A percentile compares a stretch with the other conserved stretches of the same genome.
Conservation (phyloP, 2,113 vertebrate species). For the Protobothrops flavoviridis region DNA sequence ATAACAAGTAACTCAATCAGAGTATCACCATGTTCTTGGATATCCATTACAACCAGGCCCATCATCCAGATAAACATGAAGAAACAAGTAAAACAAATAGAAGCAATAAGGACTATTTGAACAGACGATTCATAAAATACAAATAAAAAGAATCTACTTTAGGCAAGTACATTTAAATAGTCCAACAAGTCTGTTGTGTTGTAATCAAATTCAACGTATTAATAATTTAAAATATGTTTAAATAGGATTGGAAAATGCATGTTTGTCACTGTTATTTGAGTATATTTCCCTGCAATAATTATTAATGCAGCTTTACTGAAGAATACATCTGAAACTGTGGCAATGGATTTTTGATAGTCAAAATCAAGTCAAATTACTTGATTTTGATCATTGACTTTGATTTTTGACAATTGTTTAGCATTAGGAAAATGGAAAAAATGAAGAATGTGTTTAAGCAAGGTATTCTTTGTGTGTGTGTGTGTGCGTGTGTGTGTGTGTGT, state of each 20-base stretch:
- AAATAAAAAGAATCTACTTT: neutral
- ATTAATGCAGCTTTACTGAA: slow-evolving; percentile 4
- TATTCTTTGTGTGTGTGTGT: neutral
- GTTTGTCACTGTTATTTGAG: slow-evolving; percentile 4
- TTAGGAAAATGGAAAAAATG: neutral
- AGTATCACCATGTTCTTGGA: neutral
- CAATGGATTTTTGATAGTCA: slow-evolving; percentile 1
- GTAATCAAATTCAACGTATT: neutral
- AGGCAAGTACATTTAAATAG: neutral
- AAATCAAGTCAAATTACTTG: neutral
- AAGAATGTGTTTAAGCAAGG: neutral
- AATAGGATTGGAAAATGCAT: slow-evolving; percentile 2
- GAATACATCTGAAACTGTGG: neutral
- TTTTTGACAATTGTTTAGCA: slow-evolving; percentile 1
- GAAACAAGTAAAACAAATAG: neutral
- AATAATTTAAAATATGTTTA: slow-evolving; percentile 12
- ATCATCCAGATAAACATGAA: neutral
- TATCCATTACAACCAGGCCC: neutral
- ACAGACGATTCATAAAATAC: neutral
- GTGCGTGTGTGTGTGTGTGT: neutral
- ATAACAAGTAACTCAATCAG: neutral
- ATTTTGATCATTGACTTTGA: neutral
- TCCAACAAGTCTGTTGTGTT: neutral
- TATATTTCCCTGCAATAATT: slow-evolving; percentile 11
- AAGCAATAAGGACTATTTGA: neutral